Evolutionary conservation across 30 jellyfish, hydroid and myxozoan genomes (phyloP), one percentile per base, ranked within the genome.

Genomic region (Cassiopea xamachana): DNA sequence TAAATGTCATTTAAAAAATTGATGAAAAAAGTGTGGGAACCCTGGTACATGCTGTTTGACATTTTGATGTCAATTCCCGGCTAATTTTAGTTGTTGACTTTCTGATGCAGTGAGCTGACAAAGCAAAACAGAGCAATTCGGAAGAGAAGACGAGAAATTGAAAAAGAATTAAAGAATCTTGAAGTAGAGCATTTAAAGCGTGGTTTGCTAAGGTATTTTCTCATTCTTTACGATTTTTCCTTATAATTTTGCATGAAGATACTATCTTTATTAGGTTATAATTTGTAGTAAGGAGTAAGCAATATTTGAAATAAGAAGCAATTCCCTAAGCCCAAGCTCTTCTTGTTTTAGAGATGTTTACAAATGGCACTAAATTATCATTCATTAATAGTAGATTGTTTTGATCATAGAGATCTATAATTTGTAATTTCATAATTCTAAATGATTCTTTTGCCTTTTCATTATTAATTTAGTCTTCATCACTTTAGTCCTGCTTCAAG

Each of bases 101-200:
- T 16, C 55, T 71, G 10, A 17, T 19, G 10, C 80, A 87, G 94
- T 69, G 94, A 87, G 50, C 69, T 87, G 50, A 87, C 94, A 48
- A 87, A 87, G 39, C 90, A 87, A 73, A 87, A 87, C 72, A 64
- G 94, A 78, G 79, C 85, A 43, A 46, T 87, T 18, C 74, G 90
- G 19, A 87, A 87, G 82, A 79, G 51, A 77, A 78, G 75, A 45
- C 74, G 94, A 68, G 94, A 87, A 48, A 8, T 69, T 12, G 94
- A 87, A 55, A 87, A 87, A 69, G 47, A 51, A 1, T 48, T 87
- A 44, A 87, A 87, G 51, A 81, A 87, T 1, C 3, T 87, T 7
- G 90, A 87, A 69, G 60, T 86, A 2, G 94, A 87, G 85, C 94
- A 87, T 87, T 47, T 87, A 8, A 81, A 73, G 47, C 90, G 94